Conservation (phyloP, 2,888 invertebrate species). For the Cheilosia vernalis region DNA sequence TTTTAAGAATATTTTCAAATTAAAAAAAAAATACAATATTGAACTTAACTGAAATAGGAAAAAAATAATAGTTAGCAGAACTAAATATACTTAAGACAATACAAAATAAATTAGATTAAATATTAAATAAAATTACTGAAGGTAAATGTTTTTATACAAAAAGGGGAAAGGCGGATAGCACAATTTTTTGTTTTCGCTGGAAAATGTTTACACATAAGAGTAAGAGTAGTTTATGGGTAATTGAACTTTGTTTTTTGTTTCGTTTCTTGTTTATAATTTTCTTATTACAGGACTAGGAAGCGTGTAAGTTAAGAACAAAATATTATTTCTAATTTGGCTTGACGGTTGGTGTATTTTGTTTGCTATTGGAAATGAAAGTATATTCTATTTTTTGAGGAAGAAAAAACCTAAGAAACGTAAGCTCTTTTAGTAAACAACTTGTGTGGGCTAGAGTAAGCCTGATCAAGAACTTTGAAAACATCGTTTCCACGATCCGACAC, state of each 20-base stretch:
- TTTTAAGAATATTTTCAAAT: constrained; percentile 37
- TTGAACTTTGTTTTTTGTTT: constrained; percentile 25
- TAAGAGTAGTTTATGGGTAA: neutral
- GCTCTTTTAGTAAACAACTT: no score
- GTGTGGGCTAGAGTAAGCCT: no score
- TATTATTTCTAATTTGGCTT: neutral
- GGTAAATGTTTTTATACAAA: constrained; percentile 32
- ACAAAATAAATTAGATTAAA: constrained; percentile 54
- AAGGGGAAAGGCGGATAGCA: neutral
- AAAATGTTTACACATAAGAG: no score
- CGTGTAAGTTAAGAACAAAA: constrained; percentile 19
- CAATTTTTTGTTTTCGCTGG: neutral
- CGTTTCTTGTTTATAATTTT: constrained; percentile 25
- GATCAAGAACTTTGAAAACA: no score
- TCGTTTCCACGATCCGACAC: no score
- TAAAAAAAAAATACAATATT: constrained; percentile 16
- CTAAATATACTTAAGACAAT: constrained; percentile 30
- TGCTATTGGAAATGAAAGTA: neutral
- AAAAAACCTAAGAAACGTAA: no score
- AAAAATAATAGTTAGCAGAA: constrained; percentile 12
- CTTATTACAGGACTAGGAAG: constrained; percentile 68
- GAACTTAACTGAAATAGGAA: constrained; percentile 37
- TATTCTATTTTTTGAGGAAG: neutral
- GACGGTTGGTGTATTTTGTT: neutral
- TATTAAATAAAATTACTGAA: constrained; percentile 28